Percentiles rank a stretch among this genome's conserved stretches.
phyloP scores from a whole-genome alignment of 1,140 invertebrate species.

The Metopolophium dirhodum region DNA sequence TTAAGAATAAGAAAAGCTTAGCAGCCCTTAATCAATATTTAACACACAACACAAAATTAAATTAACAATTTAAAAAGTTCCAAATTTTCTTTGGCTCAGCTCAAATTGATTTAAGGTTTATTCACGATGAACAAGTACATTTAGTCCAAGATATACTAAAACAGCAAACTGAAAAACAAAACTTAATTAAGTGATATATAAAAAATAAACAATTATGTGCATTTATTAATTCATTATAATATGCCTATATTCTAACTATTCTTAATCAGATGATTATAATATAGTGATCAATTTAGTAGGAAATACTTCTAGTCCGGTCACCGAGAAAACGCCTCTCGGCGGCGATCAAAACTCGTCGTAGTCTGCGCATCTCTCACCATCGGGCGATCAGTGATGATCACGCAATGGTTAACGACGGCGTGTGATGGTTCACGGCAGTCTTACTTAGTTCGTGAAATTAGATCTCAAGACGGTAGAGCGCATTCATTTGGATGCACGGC shows the following conservation, averaged over 20 bases:
- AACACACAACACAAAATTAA: slow-evolving; percentile 18
- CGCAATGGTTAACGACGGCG: no score
- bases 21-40: slow-evolving; percentile 5
- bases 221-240: neutral
- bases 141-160: slow-evolving; percentile 83
- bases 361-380: no score
- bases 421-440: no score
- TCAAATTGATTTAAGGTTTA: slow-evolving; percentile 63
- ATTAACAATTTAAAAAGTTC: slow-evolving; percentile 19
- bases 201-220: neutral
- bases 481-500: no score
- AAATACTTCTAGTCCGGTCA: no score
- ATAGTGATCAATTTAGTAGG: no score
- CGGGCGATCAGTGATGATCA: no score
- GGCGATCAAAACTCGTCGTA: no score
- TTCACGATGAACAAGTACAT: slow-evolving; percentile 92
- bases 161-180: slow-evolving; percentile 81
- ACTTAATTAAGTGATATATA: neutral
- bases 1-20: neutral
- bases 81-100: neutral
- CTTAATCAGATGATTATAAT: no score
- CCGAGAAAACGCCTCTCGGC: no score
- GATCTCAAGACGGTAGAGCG: no score
- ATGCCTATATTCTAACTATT: neutral
- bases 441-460: no score